A percentile compares a stretch with the other conserved stretches of the same genome.
phyloP scores from a whole-genome alignment of 2,113 vertebrate species.

The Menidia beryllina region DNA sequence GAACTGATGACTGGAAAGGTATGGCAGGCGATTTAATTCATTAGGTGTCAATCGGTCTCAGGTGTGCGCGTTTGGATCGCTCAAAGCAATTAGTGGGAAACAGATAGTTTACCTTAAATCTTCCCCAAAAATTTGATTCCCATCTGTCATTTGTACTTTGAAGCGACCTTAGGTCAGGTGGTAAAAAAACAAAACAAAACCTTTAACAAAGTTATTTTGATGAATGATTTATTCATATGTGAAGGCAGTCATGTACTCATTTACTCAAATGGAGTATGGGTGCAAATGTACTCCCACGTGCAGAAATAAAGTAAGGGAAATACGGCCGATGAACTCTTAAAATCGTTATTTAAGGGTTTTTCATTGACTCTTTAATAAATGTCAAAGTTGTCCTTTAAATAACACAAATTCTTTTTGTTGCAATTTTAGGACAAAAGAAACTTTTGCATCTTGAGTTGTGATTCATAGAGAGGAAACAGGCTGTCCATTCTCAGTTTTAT shows the following conservation, averaged over 20 bases:
- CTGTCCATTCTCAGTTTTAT: neutral
- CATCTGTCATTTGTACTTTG: conserved; percentile 7
- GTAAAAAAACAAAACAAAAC: too few species aligned
- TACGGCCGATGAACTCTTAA: neutral
- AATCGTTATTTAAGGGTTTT: conserved; percentile 9
- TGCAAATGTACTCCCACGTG: conserved; percentile 1
- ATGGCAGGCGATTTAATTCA: conserved; percentile 60
- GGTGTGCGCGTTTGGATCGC: conserved; percentile 43
- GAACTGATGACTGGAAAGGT: conserved; percentile 76
- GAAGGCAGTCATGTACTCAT: neutral
- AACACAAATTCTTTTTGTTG: neutral
- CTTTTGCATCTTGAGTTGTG: neutral
- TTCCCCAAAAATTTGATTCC: conserved; percentile 20
- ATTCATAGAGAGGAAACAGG: neutral
- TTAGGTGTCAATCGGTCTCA: conserved; percentile 26
- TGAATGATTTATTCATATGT: neutral
- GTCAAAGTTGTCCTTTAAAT: conserved; percentile 18
- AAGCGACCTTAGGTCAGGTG: conserved; percentile 23
- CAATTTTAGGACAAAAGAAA: neutral
- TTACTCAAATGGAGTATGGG: neutral
- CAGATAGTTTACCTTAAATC: conserved; percentile 19
- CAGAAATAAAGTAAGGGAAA: neutral
- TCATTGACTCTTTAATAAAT: conserved; percentile 31
- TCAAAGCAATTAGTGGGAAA: conserved; percentile 22
- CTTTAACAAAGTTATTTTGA: too few species aligned